Evolutionary conservation across 2,888 invertebrate species (phyloP), one percentile per base, ranked within the genome.

Genomic region (Limnephilus marmoratus): DNA sequence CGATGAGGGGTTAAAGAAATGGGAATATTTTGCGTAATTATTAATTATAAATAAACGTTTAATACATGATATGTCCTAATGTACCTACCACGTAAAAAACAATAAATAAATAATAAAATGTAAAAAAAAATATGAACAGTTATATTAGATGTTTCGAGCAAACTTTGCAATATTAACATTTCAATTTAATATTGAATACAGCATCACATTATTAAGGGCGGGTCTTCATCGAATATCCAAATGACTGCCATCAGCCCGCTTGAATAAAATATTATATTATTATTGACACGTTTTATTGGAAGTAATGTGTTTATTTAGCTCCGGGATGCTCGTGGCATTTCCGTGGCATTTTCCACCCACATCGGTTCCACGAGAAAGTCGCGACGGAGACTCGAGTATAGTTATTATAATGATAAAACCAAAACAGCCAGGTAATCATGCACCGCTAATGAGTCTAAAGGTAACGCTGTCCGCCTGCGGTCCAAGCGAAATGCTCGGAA

Each of bases 271-370:
- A 68, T 68, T 68, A 68, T n/a, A 68, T 68, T 68, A 68, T 24
- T 68, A 68, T 68, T 68, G 68, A 68, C 68, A 68, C 24, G 68
- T 68, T 68, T 68, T 68, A 68, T 68, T 68, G 68, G 68, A 68
- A 68, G 68, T 68, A 68, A 68, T 68, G 37, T 83, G 83, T 83
- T 83, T 31, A 83, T 83, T 83, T 83, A 34, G 83, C 83, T 41
- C 34, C 37, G 37, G 37, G 83, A 83, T 83, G 31, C 12, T 24
- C 34, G 83, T 41, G 83, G 24, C 83, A 83, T 83, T 83, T 83
- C 83, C 41, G 83, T 83, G 83, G 37, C 83, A 83, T 83, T 83
- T 83, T 83, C 83, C 34, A 34, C 83, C 83, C 83, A 34, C 83
- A 37, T 18, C 24, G 34, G 34, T 83, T 37, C 41, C 37, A 37